Percentiles rank a stretch among this genome's conserved stretches.
Evolutionary conservation across 2,797 vertebrate genomes (phyloP).

Genomic region (Buceros bicornis): DNA sequence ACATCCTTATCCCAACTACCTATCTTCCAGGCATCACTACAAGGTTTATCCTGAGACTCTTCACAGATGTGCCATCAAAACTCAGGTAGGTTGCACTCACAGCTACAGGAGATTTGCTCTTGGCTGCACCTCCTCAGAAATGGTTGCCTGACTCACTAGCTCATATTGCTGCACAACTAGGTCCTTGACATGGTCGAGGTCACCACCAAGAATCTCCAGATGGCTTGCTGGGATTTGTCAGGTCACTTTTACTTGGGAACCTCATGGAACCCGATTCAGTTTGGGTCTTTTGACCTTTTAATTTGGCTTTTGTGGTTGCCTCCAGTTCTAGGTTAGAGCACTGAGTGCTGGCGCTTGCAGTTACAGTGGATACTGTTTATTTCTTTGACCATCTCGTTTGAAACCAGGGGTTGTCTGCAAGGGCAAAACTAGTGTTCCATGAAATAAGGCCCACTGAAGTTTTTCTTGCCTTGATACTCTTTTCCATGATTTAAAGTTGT

Average conservation of each 20-base stretch:
- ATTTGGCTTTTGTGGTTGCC: neutral
- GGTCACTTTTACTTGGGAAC: neutral
- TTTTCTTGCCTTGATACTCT: neutral
- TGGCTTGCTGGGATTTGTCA: neutral
- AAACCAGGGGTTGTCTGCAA: neutral
- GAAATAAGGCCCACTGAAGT: neutral
- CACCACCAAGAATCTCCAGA: neutral
- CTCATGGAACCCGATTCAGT: neutral
- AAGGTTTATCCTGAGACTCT: conserved; percentile 90
- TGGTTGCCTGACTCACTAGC: neutral
- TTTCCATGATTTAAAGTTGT: neutral
- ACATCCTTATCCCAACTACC: conserved; percentile 90
- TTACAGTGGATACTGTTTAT: neutral
- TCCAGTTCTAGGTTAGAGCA: neutral
- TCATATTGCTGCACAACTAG: neutral
- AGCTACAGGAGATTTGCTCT: neutral
- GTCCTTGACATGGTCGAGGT: neutral
- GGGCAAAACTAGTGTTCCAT: neutral
- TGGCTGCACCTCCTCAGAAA: neutral
- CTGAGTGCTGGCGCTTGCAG: neutral
- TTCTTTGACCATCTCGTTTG: neutral
- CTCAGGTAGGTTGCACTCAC: conserved; percentile 81
- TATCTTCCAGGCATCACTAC: conserved; percentile 81
- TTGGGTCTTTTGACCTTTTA: neutral
- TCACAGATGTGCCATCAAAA: conserved; percentile 85